Evolutionary conservation across 2,888 invertebrate genomes (phyloP).

Genomic region (Pseudanteris insignis): DNA sequence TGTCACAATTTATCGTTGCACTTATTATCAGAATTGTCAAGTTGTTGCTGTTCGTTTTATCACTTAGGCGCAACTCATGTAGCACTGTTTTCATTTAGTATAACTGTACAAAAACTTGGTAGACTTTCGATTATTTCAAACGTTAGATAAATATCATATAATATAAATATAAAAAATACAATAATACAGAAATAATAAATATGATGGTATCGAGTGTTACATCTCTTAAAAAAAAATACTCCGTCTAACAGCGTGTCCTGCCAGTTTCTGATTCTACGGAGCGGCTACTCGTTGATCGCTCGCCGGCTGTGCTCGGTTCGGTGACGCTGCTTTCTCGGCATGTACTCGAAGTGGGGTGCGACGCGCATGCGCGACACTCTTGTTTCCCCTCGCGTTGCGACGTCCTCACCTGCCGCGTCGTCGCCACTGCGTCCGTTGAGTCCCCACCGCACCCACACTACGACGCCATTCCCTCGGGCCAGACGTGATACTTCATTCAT

Average conservation of each 20-base stretch:
- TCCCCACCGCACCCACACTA: conserved; percentile 46
- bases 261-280: conserved; percentile 41
- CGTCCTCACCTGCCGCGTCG: conserved; percentile 39
- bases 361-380: conserved; percentile 44
- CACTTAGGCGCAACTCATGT: neutral
- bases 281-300: conserved; percentile 35
- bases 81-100: no score
- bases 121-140: no score
- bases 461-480: conserved; percentile 53
- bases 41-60: neutral
- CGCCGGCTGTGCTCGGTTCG: conserved; percentile 52
- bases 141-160: no score
- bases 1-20: neutral
- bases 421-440: conserved; percentile 40
- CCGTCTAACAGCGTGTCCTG: conserved; percentile 40
- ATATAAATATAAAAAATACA: no score
- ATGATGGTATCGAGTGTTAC: no score
- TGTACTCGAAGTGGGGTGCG: conserved; percentile 45
- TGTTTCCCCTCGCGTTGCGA: conserved; percentile 24
- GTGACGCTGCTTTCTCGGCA: conserved; percentile 50
- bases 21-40: neutral
- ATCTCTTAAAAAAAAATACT: conserved; percentile 5
- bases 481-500: conserved; percentile 66
- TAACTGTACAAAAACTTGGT: no score
- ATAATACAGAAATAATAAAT: no score